These are phyloP conservation scores for Cerceris ruficornis DNA, from an alignment of 2,888 invertebrate genomes.

Conservation along the genomic window DNA sequence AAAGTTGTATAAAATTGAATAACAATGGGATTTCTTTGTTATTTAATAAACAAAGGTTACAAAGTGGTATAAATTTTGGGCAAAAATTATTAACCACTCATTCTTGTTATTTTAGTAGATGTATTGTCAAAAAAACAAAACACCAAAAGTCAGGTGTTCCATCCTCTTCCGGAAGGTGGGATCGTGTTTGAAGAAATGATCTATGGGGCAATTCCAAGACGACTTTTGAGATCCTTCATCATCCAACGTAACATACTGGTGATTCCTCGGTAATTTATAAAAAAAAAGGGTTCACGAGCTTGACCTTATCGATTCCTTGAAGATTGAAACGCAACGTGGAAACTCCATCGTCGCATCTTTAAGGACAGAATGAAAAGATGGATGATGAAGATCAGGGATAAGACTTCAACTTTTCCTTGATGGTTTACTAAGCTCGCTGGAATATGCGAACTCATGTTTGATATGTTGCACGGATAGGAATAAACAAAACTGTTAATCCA, in stretches of 20 bases:
- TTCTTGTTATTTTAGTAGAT: background rate
- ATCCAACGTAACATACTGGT: slow-evolving; percentile 24
- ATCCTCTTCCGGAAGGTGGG: slow-evolving; percentile 1
- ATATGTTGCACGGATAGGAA: no score
- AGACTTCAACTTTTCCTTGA: no score
- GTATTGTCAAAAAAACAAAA: background rate
- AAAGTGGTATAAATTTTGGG: no score
- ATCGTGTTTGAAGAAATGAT: slow-evolving; percentile 35
- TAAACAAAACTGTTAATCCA: no score
- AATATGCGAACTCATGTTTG: no score
- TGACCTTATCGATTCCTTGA: slow-evolving; percentile 27
- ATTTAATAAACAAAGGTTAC: no score
- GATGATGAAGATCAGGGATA: no score
- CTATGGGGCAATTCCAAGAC: slow-evolving; percentile 51
- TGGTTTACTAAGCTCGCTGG: no score
- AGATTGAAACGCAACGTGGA: background rate
- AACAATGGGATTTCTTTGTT: no score
- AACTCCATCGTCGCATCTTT: background rate
- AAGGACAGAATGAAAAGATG: no score
- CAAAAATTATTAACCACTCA: no score
- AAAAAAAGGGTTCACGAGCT: slow-evolving; percentile 29
- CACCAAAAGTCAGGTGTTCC: background rate
- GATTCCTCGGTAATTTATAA: slow-evolving; percentile 44
- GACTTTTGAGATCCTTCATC: slow-evolving; percentile 47
- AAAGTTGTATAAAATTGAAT: no score